Percentiles rank a stretch among this genome's conserved stretches.
Evolutionary conservation across 2,113 vertebrate species (phyloP).

Genomic region (Chloropsis cyanopogon): DNA sequence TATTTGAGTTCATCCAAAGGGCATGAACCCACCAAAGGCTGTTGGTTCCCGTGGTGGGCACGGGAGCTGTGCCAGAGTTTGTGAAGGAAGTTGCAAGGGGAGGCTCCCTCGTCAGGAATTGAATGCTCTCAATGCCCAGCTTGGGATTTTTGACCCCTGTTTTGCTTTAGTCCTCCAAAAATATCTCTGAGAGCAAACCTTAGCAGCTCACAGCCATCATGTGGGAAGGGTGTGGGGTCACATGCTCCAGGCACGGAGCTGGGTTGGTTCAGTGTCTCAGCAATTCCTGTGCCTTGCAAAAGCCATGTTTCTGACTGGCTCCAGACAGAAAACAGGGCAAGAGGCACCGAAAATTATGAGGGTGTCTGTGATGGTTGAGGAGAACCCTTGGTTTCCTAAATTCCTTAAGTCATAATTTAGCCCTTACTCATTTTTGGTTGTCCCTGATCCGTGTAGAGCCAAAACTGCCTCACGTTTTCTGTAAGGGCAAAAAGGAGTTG

Average conservation of each 20-base stretch:
- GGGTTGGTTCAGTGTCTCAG: not conserved
- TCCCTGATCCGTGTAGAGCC: not conserved
- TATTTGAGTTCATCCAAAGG: not conserved
- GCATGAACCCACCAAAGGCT: not conserved
- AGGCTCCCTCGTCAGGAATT: accelerated
- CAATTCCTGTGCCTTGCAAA: not conserved
- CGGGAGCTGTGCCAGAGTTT: not conserved
- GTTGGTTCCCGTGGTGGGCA: not conserved
- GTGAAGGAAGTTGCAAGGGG: not conserved
- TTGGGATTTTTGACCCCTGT: not conserved
- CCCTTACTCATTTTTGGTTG: not conserved
- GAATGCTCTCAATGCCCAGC: not conserved
- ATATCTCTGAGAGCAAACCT: not conserved
- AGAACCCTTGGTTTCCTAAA: not conserved
- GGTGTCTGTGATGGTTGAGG: not conserved
- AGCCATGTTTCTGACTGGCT: not conserved
- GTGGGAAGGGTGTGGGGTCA: not conserved
- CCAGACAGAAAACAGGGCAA: not conserved
- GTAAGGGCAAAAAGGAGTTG: not conserved
- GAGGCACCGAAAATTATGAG: not conserved
- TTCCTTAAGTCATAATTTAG: not conserved
- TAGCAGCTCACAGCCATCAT: accelerated
- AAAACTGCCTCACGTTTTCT: not conserved
- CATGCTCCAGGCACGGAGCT: not conserved
- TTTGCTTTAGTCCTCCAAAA: not conserved